Evolutionary conservation across 1,140 invertebrate species (phyloP).

Genomic region (Temnothorax nylanderi): DNA sequence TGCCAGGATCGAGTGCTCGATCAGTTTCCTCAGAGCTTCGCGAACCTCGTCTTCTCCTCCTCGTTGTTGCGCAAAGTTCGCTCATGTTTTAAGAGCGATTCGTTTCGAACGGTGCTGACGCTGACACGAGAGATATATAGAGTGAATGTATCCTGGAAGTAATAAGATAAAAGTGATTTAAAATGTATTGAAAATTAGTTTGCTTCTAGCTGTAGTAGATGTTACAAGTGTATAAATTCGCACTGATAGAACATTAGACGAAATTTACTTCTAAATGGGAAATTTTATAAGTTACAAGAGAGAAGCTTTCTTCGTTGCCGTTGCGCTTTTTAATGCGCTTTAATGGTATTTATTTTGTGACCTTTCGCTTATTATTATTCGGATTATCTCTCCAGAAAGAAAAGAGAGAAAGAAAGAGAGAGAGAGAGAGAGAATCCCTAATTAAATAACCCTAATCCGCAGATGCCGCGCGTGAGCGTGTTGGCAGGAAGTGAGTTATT

Average conservation of each 20-base stretch:
- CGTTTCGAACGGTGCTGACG: neutral
- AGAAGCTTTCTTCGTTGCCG: neutral
- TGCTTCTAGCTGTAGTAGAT: neutral
- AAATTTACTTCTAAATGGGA: neutral
- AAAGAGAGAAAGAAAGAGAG: neutral
- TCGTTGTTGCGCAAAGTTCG: conserved; percentile 5
- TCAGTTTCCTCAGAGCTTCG: conserved; percentile 67
- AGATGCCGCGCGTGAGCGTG: conserved; percentile 55
- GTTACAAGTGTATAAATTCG: neutral
- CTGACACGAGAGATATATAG: neutral
- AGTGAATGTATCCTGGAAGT: neutral
- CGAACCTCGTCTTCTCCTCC: conserved; percentile 59
- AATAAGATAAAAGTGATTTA: neutral
- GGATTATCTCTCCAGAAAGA: conserved; percentile 58
- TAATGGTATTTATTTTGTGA: conserved; percentile 44
- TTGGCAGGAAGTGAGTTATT: conserved; percentile 66
- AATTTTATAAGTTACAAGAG: neutral
- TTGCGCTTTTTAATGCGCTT: conserved; percentile 34
- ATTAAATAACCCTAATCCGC: conserved; percentile 61
- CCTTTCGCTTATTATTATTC: conserved; percentile 61
- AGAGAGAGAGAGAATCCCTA: conserved; percentile 33
- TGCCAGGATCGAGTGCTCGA: conserved; percentile 67
- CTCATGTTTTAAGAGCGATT: conserved; percentile 13
- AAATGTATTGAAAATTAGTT: neutral
- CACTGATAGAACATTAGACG: neutral